Conservation (phyloP, 2,797 vertebrate genomes). For the Trachops cirrhosus region DNA sequence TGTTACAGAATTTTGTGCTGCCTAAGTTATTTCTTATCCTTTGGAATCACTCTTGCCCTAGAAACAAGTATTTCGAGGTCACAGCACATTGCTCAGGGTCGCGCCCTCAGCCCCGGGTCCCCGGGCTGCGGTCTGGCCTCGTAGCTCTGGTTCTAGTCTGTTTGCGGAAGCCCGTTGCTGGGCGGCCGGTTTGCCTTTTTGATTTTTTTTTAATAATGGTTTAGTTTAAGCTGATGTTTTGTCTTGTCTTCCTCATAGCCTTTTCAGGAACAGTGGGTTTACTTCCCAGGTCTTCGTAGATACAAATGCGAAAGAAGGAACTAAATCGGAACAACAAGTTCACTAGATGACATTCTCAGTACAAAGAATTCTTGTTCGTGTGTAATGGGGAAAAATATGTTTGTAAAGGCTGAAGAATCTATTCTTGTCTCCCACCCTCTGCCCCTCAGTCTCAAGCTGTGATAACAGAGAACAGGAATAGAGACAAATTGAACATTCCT, state of each 20-base stretch:
- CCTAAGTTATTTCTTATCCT: not conserved
- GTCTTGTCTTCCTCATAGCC: not conserved
- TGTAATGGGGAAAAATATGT: not conserved
- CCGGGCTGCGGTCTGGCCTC: not conserved
- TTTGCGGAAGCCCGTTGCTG: not conserved
- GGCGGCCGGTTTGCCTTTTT: not conserved
- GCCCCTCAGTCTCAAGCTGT: not conserved
- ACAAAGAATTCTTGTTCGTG: not conserved
- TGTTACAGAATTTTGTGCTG: not conserved
- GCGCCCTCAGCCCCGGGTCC: rapidly evolving
- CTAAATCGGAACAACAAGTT: not conserved
- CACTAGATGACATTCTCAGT: not conserved
- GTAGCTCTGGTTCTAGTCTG: not conserved
- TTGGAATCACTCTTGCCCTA: not conserved
- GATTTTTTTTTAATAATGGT: not conserved
- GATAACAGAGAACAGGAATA: not conserved
- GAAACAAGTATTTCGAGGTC: not conserved
- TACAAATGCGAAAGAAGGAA: not conserved
- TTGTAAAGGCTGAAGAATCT: not conserved
- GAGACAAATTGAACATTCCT: not conserved
- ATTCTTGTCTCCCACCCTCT: not conserved
- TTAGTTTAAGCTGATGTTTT: not conserved
- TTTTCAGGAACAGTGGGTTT: not conserved
- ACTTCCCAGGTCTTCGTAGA: not conserved
- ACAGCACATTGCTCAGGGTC: not conserved